These are phyloP conservation scores for Phyllotreta striolata DNA, from an alignment of 2,888 invertebrate genomes.

Conservation along the genomic window DNA sequence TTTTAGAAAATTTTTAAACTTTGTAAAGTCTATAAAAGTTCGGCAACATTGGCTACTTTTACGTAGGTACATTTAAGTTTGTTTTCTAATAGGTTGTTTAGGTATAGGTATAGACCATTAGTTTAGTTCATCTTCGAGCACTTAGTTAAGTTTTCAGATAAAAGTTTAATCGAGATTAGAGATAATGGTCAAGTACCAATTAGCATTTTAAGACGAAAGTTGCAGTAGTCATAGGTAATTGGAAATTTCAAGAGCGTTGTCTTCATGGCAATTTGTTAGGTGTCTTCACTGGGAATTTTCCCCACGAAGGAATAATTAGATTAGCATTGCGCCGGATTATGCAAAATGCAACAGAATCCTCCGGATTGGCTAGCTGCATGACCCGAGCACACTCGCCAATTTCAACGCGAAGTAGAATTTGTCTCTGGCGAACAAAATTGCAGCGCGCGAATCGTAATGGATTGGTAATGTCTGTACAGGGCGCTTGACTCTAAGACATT, in stretches of 20 bases:
- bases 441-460: not conserved
- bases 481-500: slow-evolving; percentile 4
- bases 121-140: too few species aligned
- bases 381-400: slow-evolving; percentile 5
- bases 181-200: too few species aligned
- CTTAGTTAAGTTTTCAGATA: too few species aligned
- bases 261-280: slow-evolving; percentile 1
- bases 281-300: not conserved
- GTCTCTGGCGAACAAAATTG: slow-evolving; percentile 9
- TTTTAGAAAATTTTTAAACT: too few species aligned
- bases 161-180: too few species aligned
- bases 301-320: slow-evolving; percentile 1
- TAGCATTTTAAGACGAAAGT: too few species aligned
- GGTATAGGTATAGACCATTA: too few species aligned
- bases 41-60: too few species aligned
- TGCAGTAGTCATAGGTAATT: too few species aligned
- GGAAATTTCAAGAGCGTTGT: not conserved
- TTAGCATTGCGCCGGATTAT: slow-evolving; percentile 2
- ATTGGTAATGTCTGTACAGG: slow-evolving; percentile 6
- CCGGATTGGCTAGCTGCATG: not conserved
- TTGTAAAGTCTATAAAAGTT: too few species aligned
- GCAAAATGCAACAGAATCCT: not conserved
- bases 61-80: too few species aligned
- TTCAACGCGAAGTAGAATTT: slow-evolving; percentile 2
- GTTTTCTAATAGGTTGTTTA: too few species aligned